Evolutionary conservation across 2,113 vertebrate species (phyloP).

Genomic region (Microcebus lehilahytsara): DNA sequence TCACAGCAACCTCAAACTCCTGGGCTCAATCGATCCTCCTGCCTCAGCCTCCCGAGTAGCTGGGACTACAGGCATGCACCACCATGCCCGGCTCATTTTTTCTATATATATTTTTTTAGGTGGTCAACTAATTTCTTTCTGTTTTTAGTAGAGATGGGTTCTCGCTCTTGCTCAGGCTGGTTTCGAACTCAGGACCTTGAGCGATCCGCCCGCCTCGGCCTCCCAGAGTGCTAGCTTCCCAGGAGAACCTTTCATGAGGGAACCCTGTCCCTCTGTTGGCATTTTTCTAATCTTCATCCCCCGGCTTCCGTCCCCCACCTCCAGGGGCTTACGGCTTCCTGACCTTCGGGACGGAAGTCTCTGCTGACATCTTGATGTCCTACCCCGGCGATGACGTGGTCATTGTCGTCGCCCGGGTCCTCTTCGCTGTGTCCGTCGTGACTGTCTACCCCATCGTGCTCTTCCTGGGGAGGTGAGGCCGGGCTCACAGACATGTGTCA

Average conservation of each 20-base stretch:
- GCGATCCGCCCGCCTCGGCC: too few relatives aligned
- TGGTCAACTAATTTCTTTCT: too few relatives aligned
- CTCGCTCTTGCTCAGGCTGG: too few relatives aligned
- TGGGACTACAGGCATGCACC: too few relatives aligned
- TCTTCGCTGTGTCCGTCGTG: conserved; percentile 93
- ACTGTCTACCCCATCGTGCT: conserved; percentile 96
- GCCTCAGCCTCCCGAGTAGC: too few relatives aligned
- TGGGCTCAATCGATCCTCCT: too few relatives aligned
- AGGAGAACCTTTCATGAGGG: fast-evolving
- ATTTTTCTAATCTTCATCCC: fast-evolving
- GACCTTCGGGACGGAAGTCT: conserved; percentile 90
- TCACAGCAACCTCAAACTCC: too few relatives aligned
- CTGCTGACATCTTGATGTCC: conserved; percentile 94
- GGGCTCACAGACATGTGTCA: fast-evolving
- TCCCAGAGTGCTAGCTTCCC: background rate
- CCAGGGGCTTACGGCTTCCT: conserved; percentile 94
- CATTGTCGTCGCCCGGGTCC: conserved; percentile 89
- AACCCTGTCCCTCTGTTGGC: fast-evolving
- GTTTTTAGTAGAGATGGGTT: too few relatives aligned
- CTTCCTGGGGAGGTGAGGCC: conserved; percentile 92
- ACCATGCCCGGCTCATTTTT: too few relatives aligned
- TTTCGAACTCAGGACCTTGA: too few relatives aligned
- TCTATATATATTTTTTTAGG: too few relatives aligned
- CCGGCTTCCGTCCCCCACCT: too few relatives aligned
- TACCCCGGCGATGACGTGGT: conserved; percentile 88